A percentile compares a stretch with the other conserved stretches of the same genome.
Evolutionary conservation across 2,797 vertebrate species (phyloP).

Genomic region (Gorsachius magnificus): DNA sequence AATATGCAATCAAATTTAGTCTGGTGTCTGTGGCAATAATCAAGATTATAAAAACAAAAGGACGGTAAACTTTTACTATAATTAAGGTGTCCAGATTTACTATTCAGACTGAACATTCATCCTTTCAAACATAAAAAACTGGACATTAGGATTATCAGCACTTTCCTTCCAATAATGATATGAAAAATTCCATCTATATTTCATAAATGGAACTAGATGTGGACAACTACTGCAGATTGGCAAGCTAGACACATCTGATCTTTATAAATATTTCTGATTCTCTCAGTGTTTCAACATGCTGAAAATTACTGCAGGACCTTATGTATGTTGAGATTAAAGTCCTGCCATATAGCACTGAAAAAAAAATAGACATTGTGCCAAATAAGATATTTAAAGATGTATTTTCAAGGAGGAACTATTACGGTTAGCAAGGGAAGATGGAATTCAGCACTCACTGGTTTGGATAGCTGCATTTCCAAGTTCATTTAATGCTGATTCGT

Average conservation of each 20-base stretch:
- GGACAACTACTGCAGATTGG: not conserved
- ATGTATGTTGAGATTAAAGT: not conserved
- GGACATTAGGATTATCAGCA: not conserved
- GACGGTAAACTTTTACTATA: not conserved
- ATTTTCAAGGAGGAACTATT: not conserved
- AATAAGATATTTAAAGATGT: not conserved
- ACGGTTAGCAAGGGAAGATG: not conserved
- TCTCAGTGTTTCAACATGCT: not conserved
- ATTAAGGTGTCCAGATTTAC: not conserved
- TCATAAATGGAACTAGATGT: not conserved
- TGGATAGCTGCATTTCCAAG: not conserved
- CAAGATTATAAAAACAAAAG: not conserved
- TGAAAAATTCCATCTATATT: not conserved
- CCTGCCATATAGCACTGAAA: not conserved
- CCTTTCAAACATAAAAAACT: not conserved
- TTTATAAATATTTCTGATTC: not conserved
- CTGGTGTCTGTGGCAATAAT: not conserved
- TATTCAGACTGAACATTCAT: not conserved
- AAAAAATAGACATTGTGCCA: not conserved
- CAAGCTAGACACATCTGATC: not conserved
- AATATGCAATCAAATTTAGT: not conserved
- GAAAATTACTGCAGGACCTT: not conserved
- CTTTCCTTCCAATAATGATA: not conserved
- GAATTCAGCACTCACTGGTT: not conserved
- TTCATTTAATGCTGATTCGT: not conserved